These are phyloP conservation scores for Neostethus bicornis DNA, from an alignment of 2,797 vertebrate species.

Conservation along the genomic window DNA sequence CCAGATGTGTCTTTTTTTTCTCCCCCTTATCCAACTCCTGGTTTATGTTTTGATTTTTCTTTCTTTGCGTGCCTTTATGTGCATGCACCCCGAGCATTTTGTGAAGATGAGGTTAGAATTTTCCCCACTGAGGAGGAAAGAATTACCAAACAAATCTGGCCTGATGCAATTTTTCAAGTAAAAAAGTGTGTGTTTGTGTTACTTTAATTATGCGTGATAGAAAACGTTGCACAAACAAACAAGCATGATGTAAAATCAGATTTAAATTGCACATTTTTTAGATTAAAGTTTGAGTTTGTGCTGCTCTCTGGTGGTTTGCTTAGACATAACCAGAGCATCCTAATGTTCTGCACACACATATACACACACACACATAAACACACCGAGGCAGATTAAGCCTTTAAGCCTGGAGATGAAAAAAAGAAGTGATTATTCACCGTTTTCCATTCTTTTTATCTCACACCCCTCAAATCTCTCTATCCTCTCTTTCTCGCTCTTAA, in stretches of 20 bases:
- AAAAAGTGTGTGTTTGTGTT: not conserved
- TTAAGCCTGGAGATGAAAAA: constrained; percentile 66
- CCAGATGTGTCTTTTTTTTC: not conserved
- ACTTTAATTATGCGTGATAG: not conserved
- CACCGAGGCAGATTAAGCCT: constrained; percentile 59
- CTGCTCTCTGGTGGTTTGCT: constrained; percentile 46
- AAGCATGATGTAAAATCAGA: not conserved
- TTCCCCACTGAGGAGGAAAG: not conserved
- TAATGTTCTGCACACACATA: constrained; percentile 18
- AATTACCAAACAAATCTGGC: too few relatives aligned
- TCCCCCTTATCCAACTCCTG: not conserved
- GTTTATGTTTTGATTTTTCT: constrained; percentile 6
- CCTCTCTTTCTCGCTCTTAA: not conserved
- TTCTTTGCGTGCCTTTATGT: not conserved
- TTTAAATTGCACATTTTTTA: too few relatives aligned
- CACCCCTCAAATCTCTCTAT: constrained; percentile 13
- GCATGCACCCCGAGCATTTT: constrained; percentile 8
- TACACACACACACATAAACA: constrained; percentile 14
- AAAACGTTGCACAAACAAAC: not conserved
- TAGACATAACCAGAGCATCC: constrained; percentile 9
- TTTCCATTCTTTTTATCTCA: constrained; percentile 1
- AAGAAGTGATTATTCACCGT: constrained; percentile 48
- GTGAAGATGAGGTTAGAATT: not conserved
- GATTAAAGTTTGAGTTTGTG: constrained; percentile 22
- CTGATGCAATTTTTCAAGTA: not conserved